Evolutionary conservation across 2,888 invertebrate species (phyloP), one percentile per base, ranked within the genome.

Genomic region (Rhorus exstirpatorius): DNA sequence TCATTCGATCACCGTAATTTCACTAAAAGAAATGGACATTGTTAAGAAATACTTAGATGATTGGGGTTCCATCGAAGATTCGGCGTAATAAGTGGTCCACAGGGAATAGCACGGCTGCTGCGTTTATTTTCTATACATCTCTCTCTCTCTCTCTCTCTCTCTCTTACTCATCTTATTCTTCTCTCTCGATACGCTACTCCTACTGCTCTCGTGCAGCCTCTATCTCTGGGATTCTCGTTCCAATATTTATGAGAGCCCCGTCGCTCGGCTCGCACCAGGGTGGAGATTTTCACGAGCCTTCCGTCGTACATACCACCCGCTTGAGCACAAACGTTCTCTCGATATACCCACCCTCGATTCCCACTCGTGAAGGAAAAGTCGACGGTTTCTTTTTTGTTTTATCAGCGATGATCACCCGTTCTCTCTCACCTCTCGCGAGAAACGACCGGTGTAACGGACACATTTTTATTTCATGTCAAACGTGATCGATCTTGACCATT

Each of bases 41-140:
- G 87, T 91, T 91, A 89, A 87, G 89, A 89, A 90, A 91, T 91
- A 90, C 90, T 92, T 90, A 89, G 91, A 90, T 90, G 90, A 92
- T 91, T 91, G 91, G 87, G 87, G 87, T 86, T 58, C 84, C 82
- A 87, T 86, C 86, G 88, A 89, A 90, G 91, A 92, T 89, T 90
- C 89, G 87, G 88, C 85, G 89, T 90, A 92, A 92, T 92, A 91
- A 92, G 91, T 88, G 89, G 87, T 88, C 92, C 90, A 86, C 71
- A 65, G 92, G 90, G 93, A 91, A 89, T 84, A 86, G 86, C 87
- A 87, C 87, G 87, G 87, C 86, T 85, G 83, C 80, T 53, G 46
- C 49, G 44, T 75, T 21, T 75, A 44, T 55, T 60, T 46, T 71
- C 58, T 65, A 65, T 46, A 14, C 14, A 46, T 24, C 17, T 24